Percentiles rank a stretch among this genome's conserved stretches.
Conservation (phyloP, 2,888 invertebrate genomes). For the Aspidiotus destructor region DNA sequence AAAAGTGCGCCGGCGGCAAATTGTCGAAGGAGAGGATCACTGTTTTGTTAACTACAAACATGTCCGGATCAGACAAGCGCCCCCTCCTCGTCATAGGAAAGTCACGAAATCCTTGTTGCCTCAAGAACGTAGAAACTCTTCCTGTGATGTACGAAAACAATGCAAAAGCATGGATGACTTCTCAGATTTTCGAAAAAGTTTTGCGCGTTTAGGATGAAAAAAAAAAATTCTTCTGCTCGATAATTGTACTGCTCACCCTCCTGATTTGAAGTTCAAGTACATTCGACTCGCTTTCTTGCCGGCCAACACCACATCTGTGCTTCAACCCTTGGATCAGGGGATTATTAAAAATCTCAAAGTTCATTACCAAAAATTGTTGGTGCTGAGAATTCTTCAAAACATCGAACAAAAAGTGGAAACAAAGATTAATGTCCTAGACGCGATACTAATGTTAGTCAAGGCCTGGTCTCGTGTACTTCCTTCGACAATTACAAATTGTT, state of each 20-base stretch:
- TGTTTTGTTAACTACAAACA: constrained; percentile 33
- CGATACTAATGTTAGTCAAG: background rate
- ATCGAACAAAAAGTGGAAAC: background rate
- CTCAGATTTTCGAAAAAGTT: constrained; percentile 18
- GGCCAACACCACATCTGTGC: constrained; percentile 3
- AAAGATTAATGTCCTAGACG: background rate
- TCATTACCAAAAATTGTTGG: background rate
- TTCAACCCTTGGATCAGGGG: constrained; percentile 12
- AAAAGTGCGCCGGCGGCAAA: constrained; percentile 40
- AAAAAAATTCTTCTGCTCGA: constrained; percentile 13
- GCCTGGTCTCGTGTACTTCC: background rate
- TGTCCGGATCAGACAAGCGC: constrained; percentile 38
- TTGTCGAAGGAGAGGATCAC: constrained; percentile 38
- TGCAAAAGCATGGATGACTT: constrained; percentile 35
- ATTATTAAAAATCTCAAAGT: constrained; percentile 8
- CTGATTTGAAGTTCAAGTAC: background rate
- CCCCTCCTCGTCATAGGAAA: constrained; percentile 40
- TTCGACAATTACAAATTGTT: constrained; percentile 1
- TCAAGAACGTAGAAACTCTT: constrained; percentile 36
- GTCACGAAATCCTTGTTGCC: constrained; percentile 40
- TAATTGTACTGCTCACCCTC: constrained; percentile 1
- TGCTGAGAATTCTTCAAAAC: background rate
- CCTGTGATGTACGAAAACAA: constrained; percentile 39
- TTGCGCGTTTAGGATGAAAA: background rate
- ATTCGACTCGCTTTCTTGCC: background rate